Evolutionary conservation across 2,888 invertebrate species (phyloP).

Genomic region (Rapana venosa): DNA sequence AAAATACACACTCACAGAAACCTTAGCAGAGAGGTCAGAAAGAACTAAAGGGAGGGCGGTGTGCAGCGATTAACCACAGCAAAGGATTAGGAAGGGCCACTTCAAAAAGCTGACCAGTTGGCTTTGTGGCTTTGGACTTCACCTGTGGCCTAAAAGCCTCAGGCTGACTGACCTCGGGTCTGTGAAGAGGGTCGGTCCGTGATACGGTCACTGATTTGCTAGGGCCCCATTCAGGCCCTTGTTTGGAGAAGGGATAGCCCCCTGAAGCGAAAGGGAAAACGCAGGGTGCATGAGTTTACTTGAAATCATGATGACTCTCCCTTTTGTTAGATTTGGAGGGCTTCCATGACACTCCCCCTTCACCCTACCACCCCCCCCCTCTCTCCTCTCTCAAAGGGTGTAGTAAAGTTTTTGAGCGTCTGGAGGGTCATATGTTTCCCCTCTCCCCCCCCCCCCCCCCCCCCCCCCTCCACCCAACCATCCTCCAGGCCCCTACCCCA

Average conservation of each 20-base stretch:
- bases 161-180: neutral
- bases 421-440: no score
- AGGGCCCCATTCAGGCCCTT: neutral
- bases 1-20: neutral
- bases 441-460: neutral
- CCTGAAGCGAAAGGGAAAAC: neutral
- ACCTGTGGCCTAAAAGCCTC: neutral
- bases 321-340: neutral
- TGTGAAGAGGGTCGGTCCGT: neutral
- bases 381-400: no score
- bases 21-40: neutral
- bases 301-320: no score
- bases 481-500: neutral
- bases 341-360: neutral
- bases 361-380: no score
- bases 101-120: neutral
- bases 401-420: no score
- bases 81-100: neutral
- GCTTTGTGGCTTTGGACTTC: neutral
- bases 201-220: neutral
- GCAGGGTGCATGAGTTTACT: neutral
- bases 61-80: neutral
- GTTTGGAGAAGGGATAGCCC: neutral
- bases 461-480: neutral
- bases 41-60: no score